Evolutionary conservation across 2,888 invertebrate species (phyloP).

Genomic region (Leucoma salicis): DNA sequence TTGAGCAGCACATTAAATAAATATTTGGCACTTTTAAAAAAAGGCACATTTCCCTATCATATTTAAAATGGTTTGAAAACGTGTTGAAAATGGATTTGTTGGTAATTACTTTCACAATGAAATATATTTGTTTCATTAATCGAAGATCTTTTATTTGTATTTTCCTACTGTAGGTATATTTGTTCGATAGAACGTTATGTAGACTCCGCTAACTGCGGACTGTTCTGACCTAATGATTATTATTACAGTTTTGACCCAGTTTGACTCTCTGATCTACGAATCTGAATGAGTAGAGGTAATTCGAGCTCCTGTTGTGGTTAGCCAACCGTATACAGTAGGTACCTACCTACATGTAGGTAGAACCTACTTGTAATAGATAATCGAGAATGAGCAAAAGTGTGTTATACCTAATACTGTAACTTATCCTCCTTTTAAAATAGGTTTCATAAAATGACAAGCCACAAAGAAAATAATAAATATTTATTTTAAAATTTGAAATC

Average conservation of each 20-base stretch:
- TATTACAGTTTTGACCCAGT: background rate
- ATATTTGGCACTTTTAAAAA: conserved; percentile 80
- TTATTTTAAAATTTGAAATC: too few relatives aligned
- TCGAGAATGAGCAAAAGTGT: too few relatives aligned
- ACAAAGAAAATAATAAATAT: too few relatives aligned
- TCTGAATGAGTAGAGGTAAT: too few relatives aligned
- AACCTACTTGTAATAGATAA: too few relatives aligned
- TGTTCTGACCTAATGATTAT: conserved; percentile 2
- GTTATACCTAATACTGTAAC: too few relatives aligned
- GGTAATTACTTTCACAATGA: conserved; percentile 82
- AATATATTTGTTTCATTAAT: conserved; percentile 83
- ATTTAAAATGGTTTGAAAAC: conserved; percentile 80
- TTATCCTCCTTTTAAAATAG: too few relatives aligned
- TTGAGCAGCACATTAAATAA: conserved; percentile 67
- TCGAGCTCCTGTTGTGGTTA: too few relatives aligned
- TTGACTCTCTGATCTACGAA: too few relatives aligned
- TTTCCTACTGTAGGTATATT: background rate
- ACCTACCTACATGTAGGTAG: too few relatives aligned
- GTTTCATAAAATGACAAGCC: too few relatives aligned
- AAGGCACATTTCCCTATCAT: conserved; percentile 80
- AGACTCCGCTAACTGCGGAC: background rate
- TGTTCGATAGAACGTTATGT: background rate
- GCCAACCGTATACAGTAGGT: too few relatives aligned
- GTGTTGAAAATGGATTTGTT: conserved; percentile 83
- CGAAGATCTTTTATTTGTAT: conserved; percentile 56